These are phyloP conservation scores for Mormyrus hasselquistii DNA, from an alignment of 2,797 vertebrate species.

Conservation along the genomic window DNA sequence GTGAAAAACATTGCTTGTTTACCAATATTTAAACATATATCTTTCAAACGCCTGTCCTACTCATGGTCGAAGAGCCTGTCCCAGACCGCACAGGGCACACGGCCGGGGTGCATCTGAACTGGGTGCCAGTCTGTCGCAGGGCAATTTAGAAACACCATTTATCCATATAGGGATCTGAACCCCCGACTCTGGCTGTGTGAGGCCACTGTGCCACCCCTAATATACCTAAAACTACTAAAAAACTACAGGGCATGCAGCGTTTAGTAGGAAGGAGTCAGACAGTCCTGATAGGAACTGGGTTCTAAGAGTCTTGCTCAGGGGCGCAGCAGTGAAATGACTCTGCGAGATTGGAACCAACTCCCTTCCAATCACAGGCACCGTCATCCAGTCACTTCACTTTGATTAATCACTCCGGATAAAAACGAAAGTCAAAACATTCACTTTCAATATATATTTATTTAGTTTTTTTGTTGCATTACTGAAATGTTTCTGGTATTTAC, in stretches of 20 bases:
- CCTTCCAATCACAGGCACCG: neutral
- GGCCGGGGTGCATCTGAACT: neutral
- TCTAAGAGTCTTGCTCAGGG: neutral
- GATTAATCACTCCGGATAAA: neutral
- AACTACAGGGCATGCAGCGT: neutral
- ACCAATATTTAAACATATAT: neutral
- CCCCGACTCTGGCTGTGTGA: neutral
- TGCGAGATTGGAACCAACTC: neutral
- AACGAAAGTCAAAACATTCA: conserved; percentile 20
- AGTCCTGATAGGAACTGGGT: neutral
- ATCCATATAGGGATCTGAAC: neutral
- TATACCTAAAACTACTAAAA: neutral
- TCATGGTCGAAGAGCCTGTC: neutral
- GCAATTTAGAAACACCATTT: neutral
- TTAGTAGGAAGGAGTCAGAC: neutral
- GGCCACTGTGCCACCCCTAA: neutral
- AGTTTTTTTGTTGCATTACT: conserved; percentile 63
- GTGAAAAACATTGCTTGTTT: neutral
- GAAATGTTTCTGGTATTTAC: conserved; percentile 68
- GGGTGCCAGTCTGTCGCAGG: neutral
- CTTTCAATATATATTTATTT: conserved; percentile 62
- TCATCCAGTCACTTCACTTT: neutral
- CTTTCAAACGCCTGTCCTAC: neutral
- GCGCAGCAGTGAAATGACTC: neutral
- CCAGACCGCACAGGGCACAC: neutral